phyloP scores from a whole-genome alignment of 2,888 invertebrate species.

The Zaprionus lineosus region DNA sequence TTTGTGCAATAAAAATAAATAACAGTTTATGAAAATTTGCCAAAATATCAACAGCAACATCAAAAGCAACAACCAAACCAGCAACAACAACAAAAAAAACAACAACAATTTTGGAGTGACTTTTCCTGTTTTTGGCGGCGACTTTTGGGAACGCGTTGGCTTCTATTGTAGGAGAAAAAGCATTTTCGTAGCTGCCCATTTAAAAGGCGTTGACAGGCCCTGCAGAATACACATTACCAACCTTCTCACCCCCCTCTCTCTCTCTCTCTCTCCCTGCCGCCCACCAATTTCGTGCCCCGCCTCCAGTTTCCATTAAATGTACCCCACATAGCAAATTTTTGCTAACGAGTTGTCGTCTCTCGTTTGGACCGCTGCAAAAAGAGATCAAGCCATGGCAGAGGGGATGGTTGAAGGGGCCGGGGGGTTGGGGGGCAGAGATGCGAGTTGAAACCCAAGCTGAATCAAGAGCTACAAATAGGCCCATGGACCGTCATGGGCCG shows the following conservation, averaged over 20 bases:
- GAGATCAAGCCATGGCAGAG: background rate
- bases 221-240: no score
- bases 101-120: slow-evolving; percentile 60
- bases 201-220: slow-evolving; percentile 71
- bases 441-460: slow-evolving; percentile 31
- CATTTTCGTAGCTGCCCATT: slow-evolving; percentile 68
- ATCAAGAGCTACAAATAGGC: slow-evolving; percentile 49
- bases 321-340: slow-evolving; percentile 67
- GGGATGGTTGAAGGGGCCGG: background rate
- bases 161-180: slow-evolving; percentile 65
- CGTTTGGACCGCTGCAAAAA: slow-evolving; percentile 40
- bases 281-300: slow-evolving; percentile 8
- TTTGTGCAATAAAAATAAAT: slow-evolving; percentile 74
- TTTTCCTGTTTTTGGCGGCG: slow-evolving; percentile 67
- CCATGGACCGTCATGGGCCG: slow-evolving; percentile 27
- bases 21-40: slow-evolving; percentile 78
- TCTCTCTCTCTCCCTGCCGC: background rate
- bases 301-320: slow-evolving; percentile 27
- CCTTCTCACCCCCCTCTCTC: background rate
- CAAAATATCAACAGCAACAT: slow-evolving; percentile 68
- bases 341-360: slow-evolving; percentile 73
- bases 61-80: slow-evolving; percentile 22
- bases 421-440: background rate
- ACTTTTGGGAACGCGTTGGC: slow-evolving; percentile 48
- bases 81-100: slow-evolving; percentile 8